Evolutionary conservation across 1,140 invertebrate species (phyloP), one percentile per base, ranked within the genome.

Genomic region (Pomacea maculata): DNA sequence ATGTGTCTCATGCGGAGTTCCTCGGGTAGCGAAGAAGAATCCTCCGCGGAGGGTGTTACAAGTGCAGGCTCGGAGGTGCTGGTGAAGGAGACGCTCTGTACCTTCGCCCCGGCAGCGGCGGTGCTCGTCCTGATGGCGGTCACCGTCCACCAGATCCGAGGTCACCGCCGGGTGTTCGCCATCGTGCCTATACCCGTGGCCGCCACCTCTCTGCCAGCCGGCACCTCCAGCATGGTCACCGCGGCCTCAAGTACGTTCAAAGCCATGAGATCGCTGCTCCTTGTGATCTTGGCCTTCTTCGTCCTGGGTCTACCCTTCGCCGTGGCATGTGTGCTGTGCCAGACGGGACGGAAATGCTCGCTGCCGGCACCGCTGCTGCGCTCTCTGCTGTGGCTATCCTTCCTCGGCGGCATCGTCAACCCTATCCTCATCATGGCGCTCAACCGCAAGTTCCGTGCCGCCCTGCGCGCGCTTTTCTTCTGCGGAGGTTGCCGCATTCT

Each of bases 151-250:
- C 80, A 81, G 19, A 72, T 83, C 17, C 82, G 72, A 21, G 78
- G 77, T 8, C 84, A 85, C 29, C 82, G 82, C 54, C 65, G 84
- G 21, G 80, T 85, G 19, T 85, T 85, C 55, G 78, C 79, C 14
- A 74, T 83, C 8, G 70, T 85, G 2, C 82, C 81, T 9, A 9
- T 82, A 0, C 82, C 82, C 8, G 65, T 81, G 21, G 61, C 73
- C 7, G 65, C 52, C 29, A 72, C 72, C 15, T 75, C 68, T 7
- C 52, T 77, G 45, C 55, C 71, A 17, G 52, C 54, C 12, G 57
- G 15, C 25, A 8, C 29, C 15, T 29, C 21, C 21, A 75, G 29
- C 55, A 25, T 75, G 9, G 55, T 54, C 9, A 72, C n/a, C 57
- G 63, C 19, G 17, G 80, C 67, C 57, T 79, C 75, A 45, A 83